Evolutionary conservation across 2,888 invertebrate species (phyloP).

Genomic region (Ypsolopha scabrella): DNA sequence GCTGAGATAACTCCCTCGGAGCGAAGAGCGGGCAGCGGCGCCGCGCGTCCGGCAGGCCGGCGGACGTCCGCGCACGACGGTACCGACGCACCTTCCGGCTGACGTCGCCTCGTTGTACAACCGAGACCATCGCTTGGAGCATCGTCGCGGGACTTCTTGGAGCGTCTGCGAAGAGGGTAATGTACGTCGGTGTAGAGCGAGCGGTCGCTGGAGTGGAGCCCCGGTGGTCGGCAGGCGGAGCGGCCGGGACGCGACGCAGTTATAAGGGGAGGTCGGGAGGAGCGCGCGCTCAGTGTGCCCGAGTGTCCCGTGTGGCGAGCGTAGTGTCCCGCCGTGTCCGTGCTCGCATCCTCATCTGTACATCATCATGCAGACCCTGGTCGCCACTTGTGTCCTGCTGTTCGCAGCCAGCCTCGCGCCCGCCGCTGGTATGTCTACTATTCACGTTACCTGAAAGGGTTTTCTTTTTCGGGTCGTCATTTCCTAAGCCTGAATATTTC

Average conservation of each 20-base stretch:
- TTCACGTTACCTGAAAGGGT: no score
- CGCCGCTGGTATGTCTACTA: conserved; percentile 64
- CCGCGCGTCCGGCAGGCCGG: conserved; percentile 12
- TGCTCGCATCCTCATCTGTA: conserved; percentile 30
- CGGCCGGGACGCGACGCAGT: conserved; percentile 60
- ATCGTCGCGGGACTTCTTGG: not conserved
- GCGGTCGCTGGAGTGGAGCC: conserved; percentile 29
- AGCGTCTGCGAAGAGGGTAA: conserved; percentile 15
- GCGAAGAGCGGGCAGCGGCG: conserved; percentile 39
- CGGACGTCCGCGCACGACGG: conserved; percentile 30
- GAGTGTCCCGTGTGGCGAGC: conserved; percentile 62
- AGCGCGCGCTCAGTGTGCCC: conserved; percentile 67
- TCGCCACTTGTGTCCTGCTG: conserved; percentile 67
- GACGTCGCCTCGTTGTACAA: not conserved
- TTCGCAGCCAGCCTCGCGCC: conserved; percentile 63
- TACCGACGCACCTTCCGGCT: conserved; percentile 14
- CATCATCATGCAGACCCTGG: conserved; percentile 56
- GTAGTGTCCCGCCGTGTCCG: conserved; percentile 31
- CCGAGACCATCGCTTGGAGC: not conserved
- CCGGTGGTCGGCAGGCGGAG: conserved; percentile 19
- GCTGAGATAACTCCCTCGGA: conserved; percentile 61
- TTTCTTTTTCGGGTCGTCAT: no score
- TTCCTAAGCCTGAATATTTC: no score
- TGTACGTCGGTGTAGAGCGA: conserved; percentile 28
- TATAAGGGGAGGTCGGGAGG: conserved; percentile 65